Evolutionary conservation across 2,113 vertebrate species (phyloP), one percentile per base, ranked within the genome.

Genomic region (Rhegmatorhina hoffmannsi): DNA sequence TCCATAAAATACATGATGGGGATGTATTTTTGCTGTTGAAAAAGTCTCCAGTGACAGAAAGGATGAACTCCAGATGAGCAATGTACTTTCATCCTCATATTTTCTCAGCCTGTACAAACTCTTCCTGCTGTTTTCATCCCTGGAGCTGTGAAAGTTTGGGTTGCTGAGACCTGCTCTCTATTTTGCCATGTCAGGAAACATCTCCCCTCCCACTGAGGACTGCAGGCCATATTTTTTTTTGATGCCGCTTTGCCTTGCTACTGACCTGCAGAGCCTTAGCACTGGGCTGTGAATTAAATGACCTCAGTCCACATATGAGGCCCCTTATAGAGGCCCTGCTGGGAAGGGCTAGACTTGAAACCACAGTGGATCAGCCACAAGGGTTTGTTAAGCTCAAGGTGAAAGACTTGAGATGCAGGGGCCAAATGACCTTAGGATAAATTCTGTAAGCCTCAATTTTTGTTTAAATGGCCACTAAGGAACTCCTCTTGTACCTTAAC

Each of bases 1-100:
- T 82, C 60, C 49, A 60, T 94, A 94, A 94, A 96, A 84, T 58
- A 91, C 52, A 74, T 31, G 64, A 84, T 66, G 38, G 68, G 68
- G 72, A 88, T 89, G 44, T 92, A 92, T 94, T 94, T 95, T 89
- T 92, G 64, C 83, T 29, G 1, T 84, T 90, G 76, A 93, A 93
- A 80, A 93, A 80, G 66, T 85, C 88, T 80, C 73, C 64, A 58
- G 64, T 90, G 90, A 75, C 87, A 90, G 82, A 88, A 85, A 80
- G 60, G 40, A 92, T 5, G n/a, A 95, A 93, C 79, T 90, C 64
- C 29, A 81, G 64, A 96, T 94, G 90, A 96, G 47, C 73, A 84
- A 86, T 96, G 82, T 62, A 74, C 68, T 94, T 93, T 56, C 47
- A 77, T 86, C 68, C 78, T 83, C 56, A 11, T 88, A 88, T 91